Base-by-base conservation (phyloP, 2,113 vertebrate species). In the Thunnus maccoyii region DNA sequence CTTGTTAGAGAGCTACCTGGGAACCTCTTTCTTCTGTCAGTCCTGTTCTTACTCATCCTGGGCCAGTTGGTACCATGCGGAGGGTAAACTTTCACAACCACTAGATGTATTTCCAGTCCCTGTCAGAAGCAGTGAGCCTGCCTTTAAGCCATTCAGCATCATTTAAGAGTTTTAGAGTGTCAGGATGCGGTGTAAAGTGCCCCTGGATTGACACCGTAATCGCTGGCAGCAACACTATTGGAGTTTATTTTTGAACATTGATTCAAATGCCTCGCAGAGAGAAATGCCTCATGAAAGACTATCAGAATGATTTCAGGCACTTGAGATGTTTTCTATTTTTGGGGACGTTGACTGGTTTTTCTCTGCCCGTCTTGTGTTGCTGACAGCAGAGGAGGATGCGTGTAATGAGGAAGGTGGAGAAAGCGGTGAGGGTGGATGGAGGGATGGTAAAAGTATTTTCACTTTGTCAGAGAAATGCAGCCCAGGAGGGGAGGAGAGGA, bases 291-390 rank as follows among this genome's bases (percentile, higher is more conserved):
- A 85, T 90, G 85, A 91, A 92, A 91, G 84, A 88, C 86, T 83
- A 90, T 88, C 87, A 73, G 69, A 82, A 70, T 80, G 72, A 88
- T 90, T 89, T 75, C 72, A 90, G 72, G 85, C 78, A 89, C 79
- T 89, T 83, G 81, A 93, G 87, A 90, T 72, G 69, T 78, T 86
- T 77, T 88, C 91, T 93, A 91, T 93, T 90, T 91, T 91, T 91
- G 88, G 91, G 27, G 32, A 17, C 16, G 22, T 78, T 72, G 80
- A 61, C 63, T 79, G 64, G 18, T 90, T 90, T 83, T 76, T 73
- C 79, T 85, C 78, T 79, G 30, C 82, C 66, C 65, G 64, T 76
- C n/a, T 80, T 79, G 61, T 80, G 84, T 63, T 76, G 73, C 81
- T 90, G 83, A 87, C 76, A 87, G 80, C 70, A 85, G 81, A 82